Evolutionary conservation across 1,140 invertebrate species (phyloP), one percentile per base, ranked within the genome.

Genomic region (Sinella curviseta): DNA sequence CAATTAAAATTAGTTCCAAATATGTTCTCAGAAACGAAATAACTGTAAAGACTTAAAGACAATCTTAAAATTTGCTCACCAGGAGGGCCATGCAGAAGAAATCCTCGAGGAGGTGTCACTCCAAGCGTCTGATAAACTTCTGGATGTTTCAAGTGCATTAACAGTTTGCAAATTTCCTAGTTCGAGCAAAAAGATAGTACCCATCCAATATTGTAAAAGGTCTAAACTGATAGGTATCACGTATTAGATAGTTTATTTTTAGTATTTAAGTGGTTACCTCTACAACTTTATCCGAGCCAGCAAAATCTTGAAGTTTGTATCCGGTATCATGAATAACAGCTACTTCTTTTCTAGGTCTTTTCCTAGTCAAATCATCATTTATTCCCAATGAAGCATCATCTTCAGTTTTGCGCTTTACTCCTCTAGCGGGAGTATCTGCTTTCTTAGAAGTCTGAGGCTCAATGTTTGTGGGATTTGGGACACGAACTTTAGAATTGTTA

Each of bases 61-160:
- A 74, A 74, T 14, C 2, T 33, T 12, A 33, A 74, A 74, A 24
- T 30, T 36, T 60, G 60, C 24, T 54, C 20, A 31, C 97, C 97
- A 30, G 95, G 94, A 14, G 96, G 96, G 0, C 97, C 97, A 88
- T 96, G 94, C 65, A 97, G 88, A 26, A 97, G 87, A 85, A 97
- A 92, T 54, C 96, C 95, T 85, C 92, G 89, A 0, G 94, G 94
- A 35, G 94, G 92, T 77, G 91, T 92, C 80, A 96, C 90, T 14
- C 95, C 95, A 57, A 97, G 87, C 79, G 92, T 89, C 80, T 89
- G 88, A 85, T 94, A 96, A 1, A 96, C 89, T 85, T 95, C 93
- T 3, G 94, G 94, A 85, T 95, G 93, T 83, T 91, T 93, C 84
- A 97, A 91, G 85, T 97, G 94, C 28, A 94, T 88, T 3, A 96